phyloP scores from a whole-genome alignment of 2,113 vertebrate species.

The Lasiurus borealis region DNA sequence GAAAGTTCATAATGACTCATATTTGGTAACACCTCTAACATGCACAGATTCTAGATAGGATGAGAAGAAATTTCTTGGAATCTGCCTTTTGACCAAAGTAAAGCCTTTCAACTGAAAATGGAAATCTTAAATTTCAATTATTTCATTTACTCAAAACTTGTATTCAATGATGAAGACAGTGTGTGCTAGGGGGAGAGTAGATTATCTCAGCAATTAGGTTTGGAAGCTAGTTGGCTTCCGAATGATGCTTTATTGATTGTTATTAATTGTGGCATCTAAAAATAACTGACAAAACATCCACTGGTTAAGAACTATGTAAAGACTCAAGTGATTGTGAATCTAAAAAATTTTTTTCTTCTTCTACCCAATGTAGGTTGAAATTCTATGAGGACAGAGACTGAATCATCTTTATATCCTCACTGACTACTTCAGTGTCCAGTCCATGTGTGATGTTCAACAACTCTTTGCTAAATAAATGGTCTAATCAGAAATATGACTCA shows the following conservation, averaged over 20 bases:
- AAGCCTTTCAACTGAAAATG: neutral
- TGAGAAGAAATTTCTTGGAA: slow-evolving; percentile 51
- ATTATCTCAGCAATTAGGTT: neutral
- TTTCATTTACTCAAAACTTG: neutral
- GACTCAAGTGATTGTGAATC: neutral
- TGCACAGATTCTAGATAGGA: neutral
- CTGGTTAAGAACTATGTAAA: neutral
- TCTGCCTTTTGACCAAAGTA: slow-evolving; percentile 23
- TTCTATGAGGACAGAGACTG: neutral
- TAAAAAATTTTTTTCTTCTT: neutral
- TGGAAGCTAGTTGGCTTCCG: slow-evolving; percentile 11
- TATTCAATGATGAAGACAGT: neutral
- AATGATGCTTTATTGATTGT: neutral
- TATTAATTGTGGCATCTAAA: slow-evolving; percentile 1
- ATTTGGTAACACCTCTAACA: slow-evolving; percentile 27
- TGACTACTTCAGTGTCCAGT: neutral
- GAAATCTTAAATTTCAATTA: slow-evolving; percentile 22
- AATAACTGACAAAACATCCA: neutral
- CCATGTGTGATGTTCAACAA: neutral
- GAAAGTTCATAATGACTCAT: neutral
- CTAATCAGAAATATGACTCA: neutral
- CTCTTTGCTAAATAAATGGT: neutral
- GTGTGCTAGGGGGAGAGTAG: neutral
- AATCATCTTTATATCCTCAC: neutral
- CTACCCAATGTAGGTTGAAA: neutral